Evolutionary conservation across 2,888 invertebrate genomes (phyloP).

Genomic region (Acanthacorydalis orientalis): DNA sequence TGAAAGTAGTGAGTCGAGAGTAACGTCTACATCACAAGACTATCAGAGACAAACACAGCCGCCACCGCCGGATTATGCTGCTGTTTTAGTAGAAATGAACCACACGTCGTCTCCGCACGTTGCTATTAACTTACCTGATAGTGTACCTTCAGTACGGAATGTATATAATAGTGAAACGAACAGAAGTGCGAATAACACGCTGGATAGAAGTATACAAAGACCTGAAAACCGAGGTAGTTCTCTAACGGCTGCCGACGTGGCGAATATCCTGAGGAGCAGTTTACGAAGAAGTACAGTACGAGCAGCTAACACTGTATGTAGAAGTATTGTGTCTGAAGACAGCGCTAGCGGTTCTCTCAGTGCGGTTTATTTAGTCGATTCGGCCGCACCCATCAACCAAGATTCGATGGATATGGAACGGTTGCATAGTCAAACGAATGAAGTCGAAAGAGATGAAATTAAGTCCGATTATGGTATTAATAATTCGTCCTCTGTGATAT

Average conservation of each 20-base stretch:
- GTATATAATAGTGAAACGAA: slow-evolving; percentile 6
- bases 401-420: slow-evolving; percentile 24
- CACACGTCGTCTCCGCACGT: slow-evolving; percentile 14
- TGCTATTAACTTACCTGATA: slow-evolving; percentile 5
- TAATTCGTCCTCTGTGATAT: slow-evolving; percentile 6
- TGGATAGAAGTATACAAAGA: neutral
- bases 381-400: slow-evolving; percentile 38
- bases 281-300: slow-evolving; percentile 30
- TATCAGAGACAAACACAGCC: slow-evolving; percentile 19
- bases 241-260: slow-evolving; percentile 37
- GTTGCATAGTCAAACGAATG: slow-evolving; percentile 15
- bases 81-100: slow-evolving; percentile 44
- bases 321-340: slow-evolving; percentile 24
- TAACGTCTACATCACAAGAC: slow-evolving; percentile 1
- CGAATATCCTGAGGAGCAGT: slow-evolving; percentile 36
- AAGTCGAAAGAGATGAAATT: slow-evolving; percentile 15
- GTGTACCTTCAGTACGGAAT: slow-evolving; percentile 6
- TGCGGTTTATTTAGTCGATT: slow-evolving; percentile 40
- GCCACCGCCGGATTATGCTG: slow-evolving; percentile 44
- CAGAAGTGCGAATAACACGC: slow-evolving; percentile 10
- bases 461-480: slow-evolving; percentile 3
- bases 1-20: slow-evolving; percentile 2
- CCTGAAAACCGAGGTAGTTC: slow-evolving; percentile 17
- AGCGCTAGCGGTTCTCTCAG: slow-evolving; percentile 33
- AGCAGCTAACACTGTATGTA: slow-evolving; percentile 19